Evolutionary conservation across 2,888 invertebrate genomes (phyloP).

Genomic region (Patella depressa): DNA sequence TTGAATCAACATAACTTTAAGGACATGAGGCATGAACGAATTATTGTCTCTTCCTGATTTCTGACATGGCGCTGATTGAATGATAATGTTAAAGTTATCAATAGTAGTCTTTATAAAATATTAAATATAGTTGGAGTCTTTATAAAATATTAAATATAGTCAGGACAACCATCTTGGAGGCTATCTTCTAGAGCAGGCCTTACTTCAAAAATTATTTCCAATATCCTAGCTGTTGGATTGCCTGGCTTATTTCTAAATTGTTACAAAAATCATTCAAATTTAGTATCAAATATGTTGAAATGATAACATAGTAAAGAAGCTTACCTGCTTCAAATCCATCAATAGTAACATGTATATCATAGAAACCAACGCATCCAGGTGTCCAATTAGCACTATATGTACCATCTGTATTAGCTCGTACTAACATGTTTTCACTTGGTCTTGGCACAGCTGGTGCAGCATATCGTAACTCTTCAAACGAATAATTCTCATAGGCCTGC

Average conservation of each 20-base stretch:
- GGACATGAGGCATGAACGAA: too few species aligned
- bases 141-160: too few species aligned
- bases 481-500: slow-evolving; percentile 89
- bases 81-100: too few species aligned
- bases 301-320: slow-evolving; percentile 24
- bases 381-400: slow-evolving; percentile 91
- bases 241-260: neutral
- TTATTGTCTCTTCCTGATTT: too few species aligned
- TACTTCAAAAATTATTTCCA: too few species aligned
- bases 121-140: too few species aligned
- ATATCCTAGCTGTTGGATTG: too few species aligned
- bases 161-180: too few species aligned
- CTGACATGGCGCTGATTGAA: too few species aligned
- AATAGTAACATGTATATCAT: slow-evolving; percentile 87
- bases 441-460: slow-evolving; percentile 80
- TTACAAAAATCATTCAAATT: neutral
- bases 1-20: too few species aligned
- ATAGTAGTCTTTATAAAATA: too few species aligned
- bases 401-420: slow-evolving; percentile 84
- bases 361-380: slow-evolving; percentile 90
- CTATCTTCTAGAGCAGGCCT: too few species aligned
- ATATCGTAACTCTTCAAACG: slow-evolving; percentile 91
- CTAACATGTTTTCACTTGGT: slow-evolving; percentile 85
- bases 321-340: slow-evolving; percentile 79
- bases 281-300: neutral